phyloP scores from a whole-genome alignment of 2,797 vertebrate species.

The Eulemur rubriventer region DNA sequence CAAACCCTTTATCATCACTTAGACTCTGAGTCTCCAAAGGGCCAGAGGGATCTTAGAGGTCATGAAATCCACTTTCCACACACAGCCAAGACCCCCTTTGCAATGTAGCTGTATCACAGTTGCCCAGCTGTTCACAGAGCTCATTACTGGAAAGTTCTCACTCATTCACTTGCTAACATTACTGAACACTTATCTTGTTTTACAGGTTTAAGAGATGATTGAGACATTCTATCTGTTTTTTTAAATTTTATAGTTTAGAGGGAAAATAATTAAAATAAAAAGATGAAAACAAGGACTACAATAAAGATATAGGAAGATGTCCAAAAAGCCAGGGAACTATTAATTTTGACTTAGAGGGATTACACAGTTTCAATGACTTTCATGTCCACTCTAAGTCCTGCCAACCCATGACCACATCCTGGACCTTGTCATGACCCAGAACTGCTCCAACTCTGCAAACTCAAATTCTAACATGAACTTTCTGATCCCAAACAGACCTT shows the following conservation, averaged over 20 bases:
- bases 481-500: not conserved
- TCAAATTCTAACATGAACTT: not conserved
- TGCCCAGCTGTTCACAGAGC: not conserved
- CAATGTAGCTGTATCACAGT: not conserved
- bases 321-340: not conserved
- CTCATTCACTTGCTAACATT: not conserved
- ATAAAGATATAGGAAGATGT: not conserved
- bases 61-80: not conserved
- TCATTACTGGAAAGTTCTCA: conserved; percentile 17
- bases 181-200: not conserved
- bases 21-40: conserved; percentile 23
- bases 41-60: not conserved
- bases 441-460: not conserved
- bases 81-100: not conserved
- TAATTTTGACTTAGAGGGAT: not conserved
- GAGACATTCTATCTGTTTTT: not conserved
- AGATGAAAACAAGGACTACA: not conserved
- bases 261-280: conserved; percentile 24
- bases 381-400: not conserved
- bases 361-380: not conserved
- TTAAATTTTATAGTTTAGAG: not conserved
- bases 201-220: conserved; percentile 20
- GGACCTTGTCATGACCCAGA: not conserved
- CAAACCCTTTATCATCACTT: conserved; percentile 51
- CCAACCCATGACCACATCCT: not conserved